Evolutionary conservation across 1,140 invertebrate genomes (phyloP).

Genomic region (Leptinotarsa undecemlineata): DNA sequence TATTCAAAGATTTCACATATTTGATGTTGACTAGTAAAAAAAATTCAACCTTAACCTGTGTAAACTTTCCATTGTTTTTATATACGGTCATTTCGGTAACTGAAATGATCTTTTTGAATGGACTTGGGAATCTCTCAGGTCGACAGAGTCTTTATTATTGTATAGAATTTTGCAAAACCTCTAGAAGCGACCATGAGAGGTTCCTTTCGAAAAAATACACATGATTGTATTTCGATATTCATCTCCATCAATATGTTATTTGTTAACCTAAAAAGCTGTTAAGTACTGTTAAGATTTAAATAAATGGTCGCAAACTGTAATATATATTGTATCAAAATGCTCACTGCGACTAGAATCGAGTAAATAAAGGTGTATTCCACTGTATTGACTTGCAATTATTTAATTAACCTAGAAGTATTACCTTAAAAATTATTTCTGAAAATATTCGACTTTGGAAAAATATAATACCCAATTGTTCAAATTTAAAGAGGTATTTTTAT

Average conservation of each 20-base stretch:
- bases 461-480: too few relatives aligned
- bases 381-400: conserved; percentile 23
- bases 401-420: too few relatives aligned
- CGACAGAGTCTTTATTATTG: conserved; percentile 40
- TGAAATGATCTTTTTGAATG: conserved; percentile 11
- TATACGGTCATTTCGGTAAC: not conserved
- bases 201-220: conserved; percentile 40
- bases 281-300: conserved; percentile 56
- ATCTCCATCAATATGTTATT: conserved; percentile 57
- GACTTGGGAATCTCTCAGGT: not conserved
- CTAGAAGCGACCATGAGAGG: conserved; percentile 29
- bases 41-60: not conserved
- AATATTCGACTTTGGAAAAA: too few relatives aligned
- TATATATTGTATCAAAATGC: conserved; percentile 56
- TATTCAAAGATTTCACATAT: not conserved
- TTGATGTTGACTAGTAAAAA: too few relatives aligned
- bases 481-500: too few relatives aligned
- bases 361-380: conserved; percentile 55
- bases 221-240: conserved; percentile 53
- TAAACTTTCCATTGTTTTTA: not conserved
- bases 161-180: conserved; percentile 39
- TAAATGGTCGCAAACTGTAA: conserved; percentile 54
- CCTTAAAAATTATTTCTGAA: too few relatives aligned
- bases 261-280: conserved; percentile 57
- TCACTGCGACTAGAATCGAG: conserved; percentile 55